Evolutionary conservation across 2,113 vertebrate genomes (phyloP), one percentile per base, ranked within the genome.

Genomic region (Ameiurus melas): DNA sequence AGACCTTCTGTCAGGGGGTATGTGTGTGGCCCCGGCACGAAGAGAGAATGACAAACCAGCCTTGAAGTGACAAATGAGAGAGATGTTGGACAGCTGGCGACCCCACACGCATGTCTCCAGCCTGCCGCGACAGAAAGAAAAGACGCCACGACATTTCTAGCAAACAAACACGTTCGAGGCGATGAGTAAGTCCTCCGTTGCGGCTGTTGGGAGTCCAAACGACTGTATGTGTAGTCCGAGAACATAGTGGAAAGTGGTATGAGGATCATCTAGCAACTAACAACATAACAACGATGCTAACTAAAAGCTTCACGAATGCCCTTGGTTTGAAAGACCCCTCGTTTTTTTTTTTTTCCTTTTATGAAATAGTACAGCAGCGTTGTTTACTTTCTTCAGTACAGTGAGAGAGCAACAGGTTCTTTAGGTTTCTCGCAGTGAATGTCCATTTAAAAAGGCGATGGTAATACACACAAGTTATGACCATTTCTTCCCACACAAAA

Each of bases 51-150:
- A 80, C 89, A 86, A 85, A 85, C 86, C 57, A 70, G 78, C 71
- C 77, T 83, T 80, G 33, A 68, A 79, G 64, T 85, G 85, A 88
- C 83, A 87, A 86, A 68, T 89, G 88, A 89, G 73, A 89, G 82
- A 79, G 83, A 73, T 47, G 73, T n/a, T 47, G 84, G 89, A 85
- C 90, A 88, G 90, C 90, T 91, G 87, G 85, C 79, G 66, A 88
- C 87, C 81, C 82, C 71, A 88, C 79, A 87, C 62, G 58, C 57
- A 51, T 88, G 83, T 85, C 83, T 85, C 62, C 30, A 51, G 57
- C 55, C 57, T 36, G 39, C 62, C 60, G 25, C 73, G 36, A 27
- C 83, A 84, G 87, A 86, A 84, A 66, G 36, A 80, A 88, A 79
- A 53, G 90, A 91, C n/a, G 25, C 83, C 19, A 58, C 51, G 70